These are phyloP conservation scores for Rhinichthys klamathensis DNA, from an alignment of 2,113 vertebrate species.

Conservation along the genomic window DNA sequence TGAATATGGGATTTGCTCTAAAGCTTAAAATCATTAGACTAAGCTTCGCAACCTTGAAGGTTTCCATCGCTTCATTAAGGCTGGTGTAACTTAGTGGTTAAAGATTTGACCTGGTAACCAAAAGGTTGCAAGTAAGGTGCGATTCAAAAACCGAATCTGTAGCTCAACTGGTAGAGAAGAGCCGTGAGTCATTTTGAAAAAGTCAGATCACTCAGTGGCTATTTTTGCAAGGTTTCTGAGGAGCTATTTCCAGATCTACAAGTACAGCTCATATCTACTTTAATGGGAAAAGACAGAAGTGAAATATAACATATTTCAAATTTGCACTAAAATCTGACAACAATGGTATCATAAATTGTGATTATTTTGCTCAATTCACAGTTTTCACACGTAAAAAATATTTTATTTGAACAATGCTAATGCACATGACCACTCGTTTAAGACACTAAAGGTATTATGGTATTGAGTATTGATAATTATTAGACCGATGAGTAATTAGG, in stretches of 20 bases:
- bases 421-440: neutral
- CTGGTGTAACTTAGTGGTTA: neutral
- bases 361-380: neutral
- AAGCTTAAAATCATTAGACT: slow-evolving; percentile 36
- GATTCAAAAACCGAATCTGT: neutral
- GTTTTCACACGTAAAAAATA: neutral
- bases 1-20: slow-evolving; percentile 38
- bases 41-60: slow-evolving; percentile 14
- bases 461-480: too few species aligned
- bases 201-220: neutral
- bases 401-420: neutral
- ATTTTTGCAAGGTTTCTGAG: neutral
- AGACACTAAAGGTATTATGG: neutral
- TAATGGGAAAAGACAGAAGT: neutral
- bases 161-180: neutral
- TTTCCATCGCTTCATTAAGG: neutral
- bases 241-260: neutral
- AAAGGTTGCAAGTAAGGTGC: neutral
- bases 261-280: neutral
- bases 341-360: neutral
- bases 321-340: neutral
- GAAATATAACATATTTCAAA: neutral
- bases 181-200: neutral
- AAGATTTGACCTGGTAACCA: neutral
- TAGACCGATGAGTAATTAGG: too few species aligned